Conservation (phyloP, 2,888 invertebrate species). For the Pandemis corylana region DNA sequence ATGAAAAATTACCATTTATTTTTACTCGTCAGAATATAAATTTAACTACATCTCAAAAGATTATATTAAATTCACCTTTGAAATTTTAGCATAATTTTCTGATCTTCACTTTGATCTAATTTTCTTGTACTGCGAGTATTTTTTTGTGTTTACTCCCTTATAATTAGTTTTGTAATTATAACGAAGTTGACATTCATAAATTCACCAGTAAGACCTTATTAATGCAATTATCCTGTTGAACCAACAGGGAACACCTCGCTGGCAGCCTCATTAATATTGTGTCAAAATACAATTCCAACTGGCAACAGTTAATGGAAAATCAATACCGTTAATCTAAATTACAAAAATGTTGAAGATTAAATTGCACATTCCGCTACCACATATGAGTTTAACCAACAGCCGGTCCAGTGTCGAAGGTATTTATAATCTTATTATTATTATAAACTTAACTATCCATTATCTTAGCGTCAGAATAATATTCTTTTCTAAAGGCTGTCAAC, state of each 20-base stretch:
- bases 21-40: too few relatives aligned
- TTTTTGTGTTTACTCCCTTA: not conserved
- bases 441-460: too few relatives aligned
- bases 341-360: not conserved
- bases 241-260: constrained; percentile 27
- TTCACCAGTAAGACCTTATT: constrained; percentile 18
- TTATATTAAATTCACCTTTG: too few relatives aligned
- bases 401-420: not conserved
- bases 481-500: too few relatives aligned
- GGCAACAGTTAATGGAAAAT: constrained; percentile 18
- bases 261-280: constrained; percentile 27
- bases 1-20: too few relatives aligned
- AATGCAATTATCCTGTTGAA: constrained; percentile 30
- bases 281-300: constrained; percentile 25
- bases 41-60: too few relatives aligned
- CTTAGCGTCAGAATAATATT: too few relatives aligned
- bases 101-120: too few relatives aligned
- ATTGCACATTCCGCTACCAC: not conserved
- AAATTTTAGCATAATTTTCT: too few relatives aligned
- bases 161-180: constrained; percentile 5
- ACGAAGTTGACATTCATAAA: constrained; percentile 2
- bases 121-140: not conserved
- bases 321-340: not conserved
- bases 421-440: not conserved
- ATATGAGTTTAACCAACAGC: not conserved